Evolutionary conservation across 2,888 invertebrate genomes (phyloP), one percentile per base, ranked within the genome.

Genomic region (Eucera pruinosa): DNA sequence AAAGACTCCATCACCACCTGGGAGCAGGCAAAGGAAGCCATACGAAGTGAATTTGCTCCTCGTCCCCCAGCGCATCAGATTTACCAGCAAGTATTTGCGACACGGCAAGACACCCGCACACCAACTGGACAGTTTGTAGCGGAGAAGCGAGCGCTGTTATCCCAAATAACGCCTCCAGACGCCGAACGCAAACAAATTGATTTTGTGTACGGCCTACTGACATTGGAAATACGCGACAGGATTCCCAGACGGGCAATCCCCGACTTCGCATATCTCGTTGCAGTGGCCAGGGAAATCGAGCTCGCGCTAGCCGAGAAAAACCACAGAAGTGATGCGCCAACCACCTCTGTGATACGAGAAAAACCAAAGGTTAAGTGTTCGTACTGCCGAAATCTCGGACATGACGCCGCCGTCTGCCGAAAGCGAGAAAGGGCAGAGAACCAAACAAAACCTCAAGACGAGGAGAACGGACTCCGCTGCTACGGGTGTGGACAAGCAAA

Each of bases 31-130:
- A n/a, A n/a, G n/a, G n/a, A n/a, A n/a, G n/a, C n/a, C n/a, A n/a
- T n/a, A n/a, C n/a, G n/a, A n/a, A n/a, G n/a, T 2, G 50, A 52
- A 2, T 69, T 52, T n/a, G 61, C 45, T 18, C 36, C 52, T 0
- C 41, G 36, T 5, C 60, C 43, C 11, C 45, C 61, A 11, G 60
- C 43, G 2, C 20, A 36, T 13, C 45, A 52, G 0, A 15, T 69
- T 5, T 61, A 69, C 7, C 43, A 6, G 15, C n/a, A 43, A 9
- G 2, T 67, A 2, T 68, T 33, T 2, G 36, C 39, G 0, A 2
- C 4, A 6, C 2, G 6, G 0, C 50, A 58, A 7, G 15, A 50
- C 2, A 18, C 9, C 0, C 18, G 36, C 1, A 50, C 58, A 0
- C 41, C 30, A 11, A 58, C 58, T 0, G 58, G 47, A 15, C 33